Base-by-base conservation (phyloP, 2,113 vertebrate genomes). In the Chelonoidis abingdonii region DNA sequence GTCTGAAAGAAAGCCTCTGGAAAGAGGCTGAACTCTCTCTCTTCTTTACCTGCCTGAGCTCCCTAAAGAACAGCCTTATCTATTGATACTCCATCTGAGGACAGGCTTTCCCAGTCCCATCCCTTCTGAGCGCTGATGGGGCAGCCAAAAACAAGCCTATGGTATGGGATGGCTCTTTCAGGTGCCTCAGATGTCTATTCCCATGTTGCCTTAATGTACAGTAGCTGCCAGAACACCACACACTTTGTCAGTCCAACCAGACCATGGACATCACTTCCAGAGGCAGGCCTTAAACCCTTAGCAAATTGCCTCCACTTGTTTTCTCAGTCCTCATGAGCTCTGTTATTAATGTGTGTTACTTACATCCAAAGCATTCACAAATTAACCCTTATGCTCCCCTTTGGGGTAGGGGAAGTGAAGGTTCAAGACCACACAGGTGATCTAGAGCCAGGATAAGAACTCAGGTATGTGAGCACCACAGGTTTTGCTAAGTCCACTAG, bases 91-190 rank as follows among this genome's bases (percentile, higher is more conserved):
- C n/a, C 92, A 16, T 69, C 81, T 87, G 44, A 95, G 83, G 84
- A 94, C 96, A 89, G 89, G 27, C 83, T 92, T 95, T 86, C 95
- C 87, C 87, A 93, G 89, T 89, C 44, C 80, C 94, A 93, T 90
- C 35, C 87, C 89, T 92, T 80, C 85, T 88, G 90, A 50, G 24
- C 93, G 89, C 31, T 49, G 80, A 89, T 80, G 89, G 69, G 49
- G 13, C 83, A 94, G 44, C 29, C 92, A 96, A 96, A 95, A 96
- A 95, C 62, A 90, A 90, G 94, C 93, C 95, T 93, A 86, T 92
- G 88, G 93, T 89, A 54, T 1, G 89, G 62, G 7, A 41, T 90
- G 87, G 49, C 75, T 88, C 80, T 69, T 93, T 84, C 84, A 97
- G 27, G 84, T 86, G 56, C 5, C 86, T 80, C 31, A 92, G 87